Percentiles rank a stretch among this genome's conserved stretches.
Conservation (phyloP, 2,113 vertebrate species). For the Thryonomys swinderianus region DNA sequence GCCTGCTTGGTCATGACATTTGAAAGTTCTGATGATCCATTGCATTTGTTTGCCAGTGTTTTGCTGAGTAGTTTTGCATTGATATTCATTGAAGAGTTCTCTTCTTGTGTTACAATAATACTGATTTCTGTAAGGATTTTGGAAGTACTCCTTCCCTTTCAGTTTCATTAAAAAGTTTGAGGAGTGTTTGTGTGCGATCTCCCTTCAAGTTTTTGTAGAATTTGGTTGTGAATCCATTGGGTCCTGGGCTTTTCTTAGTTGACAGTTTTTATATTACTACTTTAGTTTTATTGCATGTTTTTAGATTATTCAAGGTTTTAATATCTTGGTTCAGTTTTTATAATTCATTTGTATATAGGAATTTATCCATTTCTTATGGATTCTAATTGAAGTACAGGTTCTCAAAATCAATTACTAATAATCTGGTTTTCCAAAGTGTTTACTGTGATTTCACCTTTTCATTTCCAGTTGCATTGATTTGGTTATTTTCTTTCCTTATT, state of each 20-base stretch:
- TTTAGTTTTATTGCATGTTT: neutral
- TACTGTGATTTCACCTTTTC: neutral
- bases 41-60: neutral
- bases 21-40: neutral
- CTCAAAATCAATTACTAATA: neutral
- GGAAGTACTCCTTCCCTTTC: neutral
- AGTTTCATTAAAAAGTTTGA: neutral
- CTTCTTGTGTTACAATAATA: neutral
- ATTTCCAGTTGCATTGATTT: neutral
- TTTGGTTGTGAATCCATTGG: neutral
- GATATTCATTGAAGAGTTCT: neutral
- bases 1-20: neutral
- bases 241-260: neutral
- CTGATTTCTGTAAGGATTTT: neutral
- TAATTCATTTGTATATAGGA: neutral
- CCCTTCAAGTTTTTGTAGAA: neutral
- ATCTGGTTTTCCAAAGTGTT: neutral
- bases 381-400: neutral
- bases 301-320: neutral
- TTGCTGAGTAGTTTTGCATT: neutral
- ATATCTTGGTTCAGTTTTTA: neutral
- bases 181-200: neutral
- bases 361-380: neutral
- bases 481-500: neutral
- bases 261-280: neutral